A percentile compares a stretch with the other conserved stretches of the same genome.
Evolutionary conservation across 1,140 invertebrate species (phyloP).

Genomic region (Bombus balteatus): DNA sequence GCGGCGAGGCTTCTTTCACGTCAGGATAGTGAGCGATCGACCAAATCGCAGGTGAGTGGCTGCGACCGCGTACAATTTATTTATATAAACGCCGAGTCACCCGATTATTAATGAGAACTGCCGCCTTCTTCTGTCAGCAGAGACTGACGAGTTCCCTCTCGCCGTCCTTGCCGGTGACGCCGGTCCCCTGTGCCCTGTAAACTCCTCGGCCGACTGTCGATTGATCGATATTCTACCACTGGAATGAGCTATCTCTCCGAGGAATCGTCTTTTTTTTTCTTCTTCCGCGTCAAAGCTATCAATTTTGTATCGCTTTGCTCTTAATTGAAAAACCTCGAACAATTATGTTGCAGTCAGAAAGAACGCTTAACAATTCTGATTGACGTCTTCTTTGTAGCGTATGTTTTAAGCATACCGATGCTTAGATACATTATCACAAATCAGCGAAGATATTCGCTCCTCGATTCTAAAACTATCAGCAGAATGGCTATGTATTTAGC

Average conservation of each 20-base stretch:
- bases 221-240: slow-evolving; percentile 47
- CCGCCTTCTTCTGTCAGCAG: slow-evolving; percentile 57
- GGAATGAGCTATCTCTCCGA: background rate
- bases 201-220: slow-evolving; percentile 46
- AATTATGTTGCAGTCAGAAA: background rate
- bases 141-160: slow-evolving; percentile 55
- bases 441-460: too few relatives aligned
- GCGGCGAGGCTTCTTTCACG: slow-evolving; percentile 72
- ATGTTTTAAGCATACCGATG: too few relatives aligned
- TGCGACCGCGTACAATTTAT: slow-evolving; percentile 73
- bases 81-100: slow-evolving; percentile 77
- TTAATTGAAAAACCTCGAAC: background rate
- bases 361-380: too few relatives aligned
- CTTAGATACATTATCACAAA: too few relatives aligned
- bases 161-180: slow-evolving; percentile 28
- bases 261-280: background rate
- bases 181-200: slow-evolving; percentile 6
- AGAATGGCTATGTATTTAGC: too few relatives aligned
- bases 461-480: too few relatives aligned
- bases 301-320: background rate
- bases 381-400: too few relatives aligned
- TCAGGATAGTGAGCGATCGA: slow-evolving; percentile 75
- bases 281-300: background rate
- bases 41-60: slow-evolving; percentile 74
- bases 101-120: slow-evolving; percentile 74